These are phyloP conservation scores for Typhlomys cinereus DNA, from an alignment of 2,113 vertebrate genomes.

Conservation along the genomic window DNA sequence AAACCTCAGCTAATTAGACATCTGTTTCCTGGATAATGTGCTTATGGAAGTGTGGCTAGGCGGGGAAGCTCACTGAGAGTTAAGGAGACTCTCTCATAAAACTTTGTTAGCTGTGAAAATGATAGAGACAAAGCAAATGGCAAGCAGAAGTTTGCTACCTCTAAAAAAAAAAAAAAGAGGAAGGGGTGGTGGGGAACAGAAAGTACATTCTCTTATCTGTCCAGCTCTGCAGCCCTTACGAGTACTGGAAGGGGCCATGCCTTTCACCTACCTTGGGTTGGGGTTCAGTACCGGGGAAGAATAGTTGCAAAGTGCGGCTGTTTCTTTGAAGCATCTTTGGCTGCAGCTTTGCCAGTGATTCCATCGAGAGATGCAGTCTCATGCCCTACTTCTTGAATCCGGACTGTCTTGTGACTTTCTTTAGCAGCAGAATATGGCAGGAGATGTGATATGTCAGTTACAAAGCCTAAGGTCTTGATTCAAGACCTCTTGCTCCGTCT, in stretches of 20 bases:
- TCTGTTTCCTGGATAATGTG: slow-evolving; percentile 66
- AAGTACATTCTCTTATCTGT: neutral
- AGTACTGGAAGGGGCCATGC: neutral
- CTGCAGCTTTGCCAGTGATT: neutral
- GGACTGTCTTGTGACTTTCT: slow-evolving; percentile 4
- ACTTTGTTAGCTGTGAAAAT: slow-evolving; percentile 35
- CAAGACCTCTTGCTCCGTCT: neutral
- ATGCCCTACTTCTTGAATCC: neutral
- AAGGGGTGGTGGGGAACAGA: no score
- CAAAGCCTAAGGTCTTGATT: neutral
- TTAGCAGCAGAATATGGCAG: neutral
- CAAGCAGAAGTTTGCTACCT: slow-evolving; percentile 43
- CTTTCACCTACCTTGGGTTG: neutral
- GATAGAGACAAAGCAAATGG: slow-evolving; percentile 39
- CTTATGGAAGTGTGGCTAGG: neutral
- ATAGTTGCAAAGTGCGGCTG: neutral
- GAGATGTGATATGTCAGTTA: neutral
- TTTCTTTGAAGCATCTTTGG: neutral
- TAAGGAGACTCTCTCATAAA: slow-evolving; percentile 38
- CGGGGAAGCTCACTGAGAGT: slow-evolving; percentile 39
- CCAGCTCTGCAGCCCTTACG: neutral
- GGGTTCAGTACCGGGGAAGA: neutral
- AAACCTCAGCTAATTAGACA: slow-evolving; percentile 58
- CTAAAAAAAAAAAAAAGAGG: neutral
- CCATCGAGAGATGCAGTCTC: neutral